Evolutionary conservation across 2,797 vertebrate species (phyloP), one percentile per base, ranked within the genome.

Genomic region (Premnoplex brunnescens): DNA sequence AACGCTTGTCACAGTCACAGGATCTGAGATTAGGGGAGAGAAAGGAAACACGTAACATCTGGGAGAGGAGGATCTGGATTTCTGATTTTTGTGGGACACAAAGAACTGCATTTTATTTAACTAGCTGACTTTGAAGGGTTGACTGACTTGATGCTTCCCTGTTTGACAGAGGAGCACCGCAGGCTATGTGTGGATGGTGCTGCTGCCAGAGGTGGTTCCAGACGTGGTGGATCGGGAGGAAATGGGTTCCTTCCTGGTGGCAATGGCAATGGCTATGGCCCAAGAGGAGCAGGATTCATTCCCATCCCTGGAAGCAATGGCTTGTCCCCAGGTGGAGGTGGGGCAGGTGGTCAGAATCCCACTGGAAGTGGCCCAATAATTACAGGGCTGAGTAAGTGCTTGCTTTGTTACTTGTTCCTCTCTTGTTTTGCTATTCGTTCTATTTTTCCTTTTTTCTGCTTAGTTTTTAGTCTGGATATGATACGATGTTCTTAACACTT

Each of bases 321-420:
- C 36, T 98, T 98, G 94, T 98, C 97, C 48, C 98, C 99, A 71
- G 98, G 96, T 41, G 98, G 60, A 63, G 39, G 39, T 15, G 98
- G 97, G 27, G 87, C 97, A 3, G 98, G 98, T 43, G 98, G 98
- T 14, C 98, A 96, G 55, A 96, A 27, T 36, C 55, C 94, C 30
- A 18, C 95, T 66, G 96, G 94, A 86, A 96, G 49, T 78, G 97
- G 97, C 11, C 96, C 96, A 14, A 81, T 98, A 94, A 98, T 98
- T 93, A 98, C 98, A 19, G 98, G 98, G 30, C 93, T 98, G 27
- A 98, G 98, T 98, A 90, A 97, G 98, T 97, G 60, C 26, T 74
- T 60, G 18, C 7, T 7, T 76, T 86, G 26, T 36, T 46, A 32
- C 46, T 39, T n/a, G 20, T 72, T 95, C 37, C 11, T 24, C 32